These are phyloP conservation scores for Hypercompe scribonia DNA, from an alignment of 2,888 invertebrate species.

Conservation along the genomic window DNA sequence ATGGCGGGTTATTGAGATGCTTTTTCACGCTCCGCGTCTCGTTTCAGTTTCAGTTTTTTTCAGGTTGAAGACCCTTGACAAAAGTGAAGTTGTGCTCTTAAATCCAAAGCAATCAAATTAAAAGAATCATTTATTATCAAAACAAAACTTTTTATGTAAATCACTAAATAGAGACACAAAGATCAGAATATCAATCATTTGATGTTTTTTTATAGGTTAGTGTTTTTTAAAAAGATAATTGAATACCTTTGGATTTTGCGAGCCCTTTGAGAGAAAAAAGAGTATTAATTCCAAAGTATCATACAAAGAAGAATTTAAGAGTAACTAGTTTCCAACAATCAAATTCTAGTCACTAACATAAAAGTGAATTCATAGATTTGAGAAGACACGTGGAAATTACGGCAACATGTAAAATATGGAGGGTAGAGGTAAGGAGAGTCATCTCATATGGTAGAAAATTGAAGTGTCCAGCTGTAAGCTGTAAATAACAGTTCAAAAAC, in stretches of 20 bases:
- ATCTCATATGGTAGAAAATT: too few relatives aligned
- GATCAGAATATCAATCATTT: neutral
- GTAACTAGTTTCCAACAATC: neutral
- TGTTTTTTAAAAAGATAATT: neutral
- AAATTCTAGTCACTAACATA: neutral
- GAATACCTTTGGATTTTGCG: neutral
- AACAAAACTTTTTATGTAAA: neutral
- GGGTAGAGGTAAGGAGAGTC: too few relatives aligned
- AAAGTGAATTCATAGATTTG: neutral
- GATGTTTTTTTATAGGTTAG: neutral
- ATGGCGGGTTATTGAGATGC: too few relatives aligned
- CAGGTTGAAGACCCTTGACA: too few relatives aligned
- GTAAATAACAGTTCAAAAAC: too few relatives aligned
- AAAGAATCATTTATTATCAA: neutral
- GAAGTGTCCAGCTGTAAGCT: too few relatives aligned
- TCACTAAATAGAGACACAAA: neutral
- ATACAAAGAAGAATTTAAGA: neutral
- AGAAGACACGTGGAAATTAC: neutral
- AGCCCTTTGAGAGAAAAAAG: neutral
- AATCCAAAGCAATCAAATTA: neutral
- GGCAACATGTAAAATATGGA: neutral
- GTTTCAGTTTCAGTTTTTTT: too few relatives aligned
- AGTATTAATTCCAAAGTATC: neutral
- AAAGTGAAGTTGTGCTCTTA: neutral
- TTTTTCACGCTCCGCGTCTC: too few relatives aligned